Evolutionary conservation across 2,797 vertebrate genomes (phyloP), one percentile per base, ranked within the genome.

Genomic region (Ctenochaetus hawaiiensis): DNA sequence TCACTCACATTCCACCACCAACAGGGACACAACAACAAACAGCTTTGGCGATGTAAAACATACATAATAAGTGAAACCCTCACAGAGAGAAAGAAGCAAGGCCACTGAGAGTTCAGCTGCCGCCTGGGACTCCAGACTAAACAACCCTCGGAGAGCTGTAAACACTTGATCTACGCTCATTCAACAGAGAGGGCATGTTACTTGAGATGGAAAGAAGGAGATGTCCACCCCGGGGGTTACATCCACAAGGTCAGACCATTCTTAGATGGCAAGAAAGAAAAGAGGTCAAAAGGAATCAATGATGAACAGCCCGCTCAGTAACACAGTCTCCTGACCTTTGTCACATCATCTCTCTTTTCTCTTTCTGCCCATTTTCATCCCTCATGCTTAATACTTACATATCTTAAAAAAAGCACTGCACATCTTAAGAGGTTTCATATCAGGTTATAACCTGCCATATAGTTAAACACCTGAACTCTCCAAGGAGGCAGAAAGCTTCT

Each of bases 101-200:
- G 67, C 66, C 70, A 59, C 18, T 6, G 4, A 62, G 81, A 72
- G 71, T 78, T 84, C 76, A 89, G 67, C 73, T 14, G 52, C 67
- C 1, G 56, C 60, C 37, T 48, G 16, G 52, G 49, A 20, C 39
- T 75, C 52, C 82, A 81, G 86, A 89, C 82, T 80, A 82, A 91
- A 89, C 83, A 87, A 66, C 30, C 26, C 66, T 59, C 4, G 3
- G 64, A 73, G 66, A 75, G 66, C 65, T 26, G 44, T 1, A 59
- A 78, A 62, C 67, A 68, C 58, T 59, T 41, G 5, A 56, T 72
- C 74, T 58, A 3, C 44, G 48, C 47, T 62, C 20, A 17, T 43
- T 57, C 18, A n/a, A 67, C 78, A 64, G 22, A 58, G 69, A 71
- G 72, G 81, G 80, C 62, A 37, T 34, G 78, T 22, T 48, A 77